Evolutionary conservation across 2,113 vertebrate species (phyloP).

Genomic region (Apus apus): DNA sequence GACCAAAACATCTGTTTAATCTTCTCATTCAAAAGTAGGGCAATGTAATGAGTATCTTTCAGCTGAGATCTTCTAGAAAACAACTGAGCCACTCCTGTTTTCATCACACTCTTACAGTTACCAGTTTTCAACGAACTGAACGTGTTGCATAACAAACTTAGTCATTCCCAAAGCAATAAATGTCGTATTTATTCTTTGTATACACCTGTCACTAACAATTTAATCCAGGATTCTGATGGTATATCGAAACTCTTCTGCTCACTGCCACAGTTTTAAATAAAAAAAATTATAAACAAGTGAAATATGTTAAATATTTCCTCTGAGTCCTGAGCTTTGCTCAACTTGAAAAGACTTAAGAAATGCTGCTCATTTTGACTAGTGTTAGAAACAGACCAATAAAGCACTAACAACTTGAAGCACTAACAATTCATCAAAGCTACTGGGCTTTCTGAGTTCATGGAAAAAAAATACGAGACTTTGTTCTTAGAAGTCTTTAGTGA

Average conservation of each 20-base stretch:
- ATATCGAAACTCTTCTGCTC: neutral
- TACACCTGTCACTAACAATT: neutral
- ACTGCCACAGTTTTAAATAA: neutral
- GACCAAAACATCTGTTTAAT: neutral
- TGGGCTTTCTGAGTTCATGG: neutral
- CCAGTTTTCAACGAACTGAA: neutral
- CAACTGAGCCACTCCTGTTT: neutral
- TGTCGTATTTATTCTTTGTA: neutral
- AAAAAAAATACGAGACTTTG: neutral
- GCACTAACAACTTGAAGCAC: neutral
- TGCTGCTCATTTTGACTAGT: neutral
- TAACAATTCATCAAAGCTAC: neutral
- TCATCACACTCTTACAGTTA: neutral
- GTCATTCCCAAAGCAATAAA: slow-evolving; percentile 6
- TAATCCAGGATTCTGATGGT: neutral
- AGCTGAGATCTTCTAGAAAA: neutral
- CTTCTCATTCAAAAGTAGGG: neutral
- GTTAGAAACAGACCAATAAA: neutral
- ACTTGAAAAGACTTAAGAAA: neutral
- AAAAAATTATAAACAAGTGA: neutral
- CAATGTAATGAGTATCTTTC: neutral
- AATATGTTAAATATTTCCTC: no score
- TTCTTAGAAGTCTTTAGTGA: neutral
- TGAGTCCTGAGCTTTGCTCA: neutral
- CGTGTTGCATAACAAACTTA: neutral